Conservation (phyloP, 1,140 invertebrate species). For the Orussus abietinus region DNA sequence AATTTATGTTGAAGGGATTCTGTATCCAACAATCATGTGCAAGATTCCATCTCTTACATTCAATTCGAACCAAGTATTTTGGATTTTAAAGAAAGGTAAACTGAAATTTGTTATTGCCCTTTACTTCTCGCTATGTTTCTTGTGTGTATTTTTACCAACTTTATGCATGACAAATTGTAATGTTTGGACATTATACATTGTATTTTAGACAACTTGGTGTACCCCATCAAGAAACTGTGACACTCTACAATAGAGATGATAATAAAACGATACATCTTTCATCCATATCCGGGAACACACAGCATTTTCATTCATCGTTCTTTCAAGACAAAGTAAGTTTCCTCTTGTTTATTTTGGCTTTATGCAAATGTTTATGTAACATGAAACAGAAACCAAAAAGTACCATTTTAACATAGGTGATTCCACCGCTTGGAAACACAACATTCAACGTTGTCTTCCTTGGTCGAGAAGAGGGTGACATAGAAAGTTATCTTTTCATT, state of each 20-base stretch:
- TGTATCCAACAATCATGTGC: slow-evolving; percentile 32
- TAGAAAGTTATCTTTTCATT: slow-evolving; percentile 85
- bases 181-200: too few relatives aligned
- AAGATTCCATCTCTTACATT: slow-evolving; percentile 39
- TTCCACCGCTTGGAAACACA: slow-evolving; percentile 87
- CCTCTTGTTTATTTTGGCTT: slow-evolving; percentile 26
- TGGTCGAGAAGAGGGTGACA: slow-evolving; percentile 81
- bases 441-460: slow-evolving; percentile 94
- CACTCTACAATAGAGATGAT: slow-evolving; percentile 72
- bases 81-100: slow-evolving; percentile 48
- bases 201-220: slow-evolving; percentile 73
- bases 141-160: not conserved
- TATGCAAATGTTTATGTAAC: slow-evolving; percentile 8
- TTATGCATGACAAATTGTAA: slow-evolving; percentile 7
- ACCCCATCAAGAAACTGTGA: slow-evolving; percentile 75
- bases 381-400: too few relatives aligned
- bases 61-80: slow-evolving; percentile 45
- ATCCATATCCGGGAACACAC: slow-evolving; percentile 82
- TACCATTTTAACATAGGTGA: slow-evolving; percentile 61
- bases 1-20: slow-evolving; percentile 35
- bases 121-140: slow-evolving; percentile 2
- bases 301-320: slow-evolving; percentile 89
- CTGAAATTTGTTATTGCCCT: slow-evolving; percentile 4
- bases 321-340: slow-evolving; percentile 78
- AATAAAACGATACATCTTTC: slow-evolving; percentile 76